Base-by-base conservation (phyloP, 37 sponge, comb jelly and placozoan species). In the Halisarca cf. caerulea region DNA sequence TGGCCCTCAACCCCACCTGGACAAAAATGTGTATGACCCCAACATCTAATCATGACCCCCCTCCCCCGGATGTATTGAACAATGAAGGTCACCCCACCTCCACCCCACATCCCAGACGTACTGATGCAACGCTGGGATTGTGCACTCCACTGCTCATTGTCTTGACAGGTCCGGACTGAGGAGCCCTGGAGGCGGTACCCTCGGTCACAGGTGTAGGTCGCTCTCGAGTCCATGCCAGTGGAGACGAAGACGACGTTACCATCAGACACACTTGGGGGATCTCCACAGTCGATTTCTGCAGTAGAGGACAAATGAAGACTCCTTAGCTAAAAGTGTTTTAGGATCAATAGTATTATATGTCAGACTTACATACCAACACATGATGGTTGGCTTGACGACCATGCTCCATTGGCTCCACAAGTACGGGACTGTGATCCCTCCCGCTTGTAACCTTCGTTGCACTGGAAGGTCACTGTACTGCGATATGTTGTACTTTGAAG, bases 351-450 rank as follows among this genome's bases (percentile, higher is more conserved):
- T n/a, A n/a, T n/a, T n/a, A n/a, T n/a, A n/a, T n/a, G n/a, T n/a
- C n/a, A n/a, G n/a, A n/a, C 11, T 47, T 47, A 47, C 79, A 44
- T 86, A 89, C 93, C 21, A 78, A 36, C 14, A 51, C 93, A 93
- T 35, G 78, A 44, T 11, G 94, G 90, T 2, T 41, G n/a, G 24
- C 55, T 28, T 9, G 87, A 87, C 30, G 79, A 71, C 94, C 94
- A 93, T 7, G 24, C 39, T 8, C 94, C 86, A 78, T 84, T 64
- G 25, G 78, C 79, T 25, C 87, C 82, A 44, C 94, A 93, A 37
- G 51, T 84, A 0, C 94, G 71, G 27, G 53, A 37, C 20, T 64
- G 9, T 24, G 23, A 59, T 28, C 94, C 94, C 9, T 79, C 47
- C 68, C 89, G 58, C 30, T 53, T 68, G 64, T 66, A 87, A n/a